phyloP scores from a whole-genome alignment of 2,888 invertebrate genomes.

The Alloscopus bannaensis region DNA sequence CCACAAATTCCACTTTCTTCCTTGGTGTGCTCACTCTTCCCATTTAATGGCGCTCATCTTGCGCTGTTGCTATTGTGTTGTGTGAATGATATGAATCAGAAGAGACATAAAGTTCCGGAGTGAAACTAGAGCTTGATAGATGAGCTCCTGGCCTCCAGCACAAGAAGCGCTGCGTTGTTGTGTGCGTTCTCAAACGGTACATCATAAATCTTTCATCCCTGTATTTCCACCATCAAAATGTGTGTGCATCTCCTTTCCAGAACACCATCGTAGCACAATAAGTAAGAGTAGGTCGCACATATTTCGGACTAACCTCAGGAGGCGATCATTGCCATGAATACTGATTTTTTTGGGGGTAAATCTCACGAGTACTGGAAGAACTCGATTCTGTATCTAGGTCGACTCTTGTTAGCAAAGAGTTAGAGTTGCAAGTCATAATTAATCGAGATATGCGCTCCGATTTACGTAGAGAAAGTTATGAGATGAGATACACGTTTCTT shows the following conservation, averaged over 20 bases:
- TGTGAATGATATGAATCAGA: background rate
- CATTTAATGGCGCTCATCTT: background rate
- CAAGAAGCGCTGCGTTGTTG: background rate
- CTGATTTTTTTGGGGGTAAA: too few species aligned
- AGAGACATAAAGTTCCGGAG: background rate
- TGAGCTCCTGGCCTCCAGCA: background rate
- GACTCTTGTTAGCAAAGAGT: too few species aligned
- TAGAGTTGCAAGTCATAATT: too few species aligned
- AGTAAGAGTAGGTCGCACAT: background rate
- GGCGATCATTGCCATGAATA: background rate
- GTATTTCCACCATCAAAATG: background rate
- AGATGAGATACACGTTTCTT: too few species aligned
- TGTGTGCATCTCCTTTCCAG: background rate
- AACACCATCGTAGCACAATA: background rate
- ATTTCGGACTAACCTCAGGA: background rate
- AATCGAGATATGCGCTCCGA: too few species aligned
- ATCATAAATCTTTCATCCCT: conserved; percentile 13
- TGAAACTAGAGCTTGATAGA: conserved; percentile 2
- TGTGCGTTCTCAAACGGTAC: background rate
- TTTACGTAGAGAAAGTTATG: too few species aligned
- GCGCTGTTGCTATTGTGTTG: background rate
- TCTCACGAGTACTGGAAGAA: too few species aligned
- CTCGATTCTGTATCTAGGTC: too few species aligned
- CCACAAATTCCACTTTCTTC: background rate
- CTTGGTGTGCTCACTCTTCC: background rate